These are phyloP conservation scores for Coranthus polyacanthus DNA, from an alignment of 2,797 vertebrate species.

Conservation along the genomic window DNA sequence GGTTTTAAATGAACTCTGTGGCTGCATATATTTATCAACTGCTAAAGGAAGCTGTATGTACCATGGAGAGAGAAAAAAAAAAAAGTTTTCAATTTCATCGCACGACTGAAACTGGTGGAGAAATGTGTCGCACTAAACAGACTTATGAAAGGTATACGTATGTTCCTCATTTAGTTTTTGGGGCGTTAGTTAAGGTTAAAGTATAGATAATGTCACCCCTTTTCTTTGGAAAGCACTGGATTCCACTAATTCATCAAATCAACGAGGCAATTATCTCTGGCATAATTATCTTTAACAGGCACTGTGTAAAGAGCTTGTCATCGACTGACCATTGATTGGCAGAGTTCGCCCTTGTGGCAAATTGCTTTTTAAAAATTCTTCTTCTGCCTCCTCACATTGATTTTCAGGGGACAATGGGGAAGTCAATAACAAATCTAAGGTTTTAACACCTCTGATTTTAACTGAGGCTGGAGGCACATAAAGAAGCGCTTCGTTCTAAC, in stretches of 20 bases:
- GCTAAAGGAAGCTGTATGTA: too few species aligned
- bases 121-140: too few species aligned
- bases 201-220: not conserved
- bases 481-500: constrained; percentile 18
- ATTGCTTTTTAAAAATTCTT: constrained; percentile 62
- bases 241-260: constrained; percentile 39
- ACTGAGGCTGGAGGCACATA: constrained; percentile 7
- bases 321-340: constrained; percentile 68
- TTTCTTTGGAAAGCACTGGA: constrained; percentile 5
- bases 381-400: constrained; percentile 56
- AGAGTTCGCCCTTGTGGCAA: constrained; percentile 59
- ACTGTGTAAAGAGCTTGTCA: constrained; percentile 35
- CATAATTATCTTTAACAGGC: constrained; percentile 51
- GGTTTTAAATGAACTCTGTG: not conserved
- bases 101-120: too few species aligned
- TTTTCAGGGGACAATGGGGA: constrained; percentile 53
- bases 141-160: too few species aligned
- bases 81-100: too few species aligned
- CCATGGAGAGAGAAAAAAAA: too few species aligned
- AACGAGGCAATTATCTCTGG: constrained; percentile 51
- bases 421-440: constrained; percentile 59
- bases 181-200: constrained; percentile 7
- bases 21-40: not conserved
- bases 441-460: constrained; percentile 39
- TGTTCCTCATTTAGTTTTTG: not conserved